phyloP scores from a whole-genome alignment of 1,140 invertebrate genomes.

The Phthorimaea operculella region DNA sequence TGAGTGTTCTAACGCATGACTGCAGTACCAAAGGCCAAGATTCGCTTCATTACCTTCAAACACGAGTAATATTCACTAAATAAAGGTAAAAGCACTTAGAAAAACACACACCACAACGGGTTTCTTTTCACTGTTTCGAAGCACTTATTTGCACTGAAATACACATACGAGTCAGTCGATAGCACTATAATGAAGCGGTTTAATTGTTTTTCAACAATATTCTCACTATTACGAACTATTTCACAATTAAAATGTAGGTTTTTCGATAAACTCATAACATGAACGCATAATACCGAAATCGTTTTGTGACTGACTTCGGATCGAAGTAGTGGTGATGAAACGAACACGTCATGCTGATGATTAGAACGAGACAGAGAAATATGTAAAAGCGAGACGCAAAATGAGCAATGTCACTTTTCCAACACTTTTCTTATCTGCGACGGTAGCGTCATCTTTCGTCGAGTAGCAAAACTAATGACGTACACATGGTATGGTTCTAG shows the following conservation, averaged over 20 bases:
- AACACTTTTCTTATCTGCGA: too few species aligned
- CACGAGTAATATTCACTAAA: slow-evolving; percentile 36
- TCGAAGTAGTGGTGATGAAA: slow-evolving; percentile 22
- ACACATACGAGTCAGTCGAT: background rate
- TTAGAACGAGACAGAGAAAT: slow-evolving; percentile 31
- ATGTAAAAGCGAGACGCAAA: slow-evolving; percentile 18
- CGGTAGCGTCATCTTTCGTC: slow-evolving; percentile 20
- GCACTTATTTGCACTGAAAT: background rate
- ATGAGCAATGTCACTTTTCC: background rate
- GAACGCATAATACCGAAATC: slow-evolving; percentile 30
- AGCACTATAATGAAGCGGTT: background rate
- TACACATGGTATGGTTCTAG: too few species aligned
- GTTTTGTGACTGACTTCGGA: slow-evolving; percentile 58
- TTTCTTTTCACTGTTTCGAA: background rate
- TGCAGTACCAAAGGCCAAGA: slow-evolving; percentile 4
- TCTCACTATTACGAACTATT: background rate
- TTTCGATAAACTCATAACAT: slow-evolving; percentile 17
- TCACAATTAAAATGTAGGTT: background rate
- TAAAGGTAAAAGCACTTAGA: slow-evolving; percentile 37
- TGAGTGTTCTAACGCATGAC: background rate
- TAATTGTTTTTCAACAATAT: background rate
- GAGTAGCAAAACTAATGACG: slow-evolving; percentile 22
- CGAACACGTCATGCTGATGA: slow-evolving; percentile 52
- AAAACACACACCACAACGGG: slow-evolving; percentile 23
- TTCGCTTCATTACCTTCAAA: slow-evolving; percentile 43